Base-by-base conservation (phyloP, 1,140 invertebrate species). In the Hyposmocoma kahamanoa region DNA sequence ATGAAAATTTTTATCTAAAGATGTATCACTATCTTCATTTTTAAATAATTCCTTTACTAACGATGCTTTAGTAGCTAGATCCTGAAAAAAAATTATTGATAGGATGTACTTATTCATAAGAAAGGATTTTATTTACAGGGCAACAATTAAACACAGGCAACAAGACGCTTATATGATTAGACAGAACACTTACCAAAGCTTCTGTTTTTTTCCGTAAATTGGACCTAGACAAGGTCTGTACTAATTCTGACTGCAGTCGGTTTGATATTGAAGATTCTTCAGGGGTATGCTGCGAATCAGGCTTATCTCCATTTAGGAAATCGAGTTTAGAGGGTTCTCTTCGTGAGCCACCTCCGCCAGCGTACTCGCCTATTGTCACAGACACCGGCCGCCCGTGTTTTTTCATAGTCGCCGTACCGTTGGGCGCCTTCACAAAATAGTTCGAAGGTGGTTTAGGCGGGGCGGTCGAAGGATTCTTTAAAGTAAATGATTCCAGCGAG, bases 141-240 rank as follows among this genome's bases (percentile, higher is more conserved):
- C n/a, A n/a, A n/a, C n/a, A n/a, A n/a, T n/a, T n/a, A n/a, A n/a
- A n/a, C n/a, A n/a, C n/a, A n/a, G n/a, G n/a, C n/a, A n/a, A n/a
- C n/a, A n/a, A n/a, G n/a, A n/a, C n/a, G n/a, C 11, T 41, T 38
- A 44, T 20, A 30, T 46, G 36, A 32, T n/a, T 47, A 38, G 10
- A 48, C 20, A 3, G 28, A 18, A n/a, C 56, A 81, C 82, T 87
- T 77, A 88, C 89, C 86, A 91, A 88, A 62, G 88, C 87, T 76
- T 92, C 90, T 75, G 90, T 92, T 79, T 90, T 90, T 76, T 89
- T 90, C 66, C 88, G 88, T 49, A 93, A 84, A 82, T 93, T 92
- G 8, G 92, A 93, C 74, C 92, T 88, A 53, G 92, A 91, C 36
- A 94, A 76, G 1, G 92, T 94, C 36, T 92, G 88, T 17, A 87